A percentile compares a stretch with the other conserved stretches of the same genome.
These are phyloP conservation scores for Heterodera schachtii DNA, from an alignment of 1,140 invertebrate genomes.

Conservation along the genomic window DNA sequence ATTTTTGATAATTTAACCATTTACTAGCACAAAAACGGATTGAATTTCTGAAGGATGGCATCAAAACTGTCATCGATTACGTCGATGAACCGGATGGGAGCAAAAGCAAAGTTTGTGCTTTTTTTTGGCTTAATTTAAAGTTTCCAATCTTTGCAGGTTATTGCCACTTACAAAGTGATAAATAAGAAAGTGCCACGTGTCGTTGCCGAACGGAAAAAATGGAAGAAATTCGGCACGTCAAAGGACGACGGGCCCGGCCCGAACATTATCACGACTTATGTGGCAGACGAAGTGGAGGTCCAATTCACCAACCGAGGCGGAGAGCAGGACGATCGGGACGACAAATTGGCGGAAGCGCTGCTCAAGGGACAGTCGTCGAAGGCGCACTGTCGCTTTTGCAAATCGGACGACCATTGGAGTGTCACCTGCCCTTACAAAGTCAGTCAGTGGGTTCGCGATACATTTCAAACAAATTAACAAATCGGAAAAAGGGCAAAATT, in stretches of 20 bases:
- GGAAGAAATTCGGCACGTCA: slow-evolving; percentile 53
- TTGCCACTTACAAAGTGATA: slow-evolving; percentile 52
- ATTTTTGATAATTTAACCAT: not conserved
- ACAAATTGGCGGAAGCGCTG: slow-evolving; percentile 43
- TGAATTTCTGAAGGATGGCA: slow-evolving; percentile 37
- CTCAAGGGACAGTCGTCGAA: slow-evolving; percentile 32
- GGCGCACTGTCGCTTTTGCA: slow-evolving; percentile 62
- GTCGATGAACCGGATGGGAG: slow-evolving; percentile 35
- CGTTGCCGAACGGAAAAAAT: slow-evolving; percentile 55
- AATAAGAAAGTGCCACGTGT: slow-evolving; percentile 54
- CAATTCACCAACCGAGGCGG: slow-evolving; percentile 69
- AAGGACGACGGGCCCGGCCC: slow-evolving; percentile 51
- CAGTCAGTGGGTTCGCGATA: not conserved
- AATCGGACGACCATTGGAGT: slow-evolving; percentile 65
- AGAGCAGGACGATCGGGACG: slow-evolving; percentile 57
- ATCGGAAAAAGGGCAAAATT: not conserved
- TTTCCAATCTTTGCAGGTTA: slow-evolving; percentile 40
- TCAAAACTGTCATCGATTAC: slow-evolving; percentile 41
- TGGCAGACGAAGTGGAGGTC: slow-evolving; percentile 93
- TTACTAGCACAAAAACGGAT: slow-evolving; percentile 33
- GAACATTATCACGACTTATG: slow-evolving; percentile 82
- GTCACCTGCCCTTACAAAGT: slow-evolving; percentile 63
- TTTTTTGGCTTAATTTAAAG: not conserved
- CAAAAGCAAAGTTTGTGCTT: slow-evolving; percentile 1
- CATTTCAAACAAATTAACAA: slow-evolving; percentile 7